Conservation (phyloP, 2,888 invertebrate genomes). For the Cybosia mesomella region DNA sequence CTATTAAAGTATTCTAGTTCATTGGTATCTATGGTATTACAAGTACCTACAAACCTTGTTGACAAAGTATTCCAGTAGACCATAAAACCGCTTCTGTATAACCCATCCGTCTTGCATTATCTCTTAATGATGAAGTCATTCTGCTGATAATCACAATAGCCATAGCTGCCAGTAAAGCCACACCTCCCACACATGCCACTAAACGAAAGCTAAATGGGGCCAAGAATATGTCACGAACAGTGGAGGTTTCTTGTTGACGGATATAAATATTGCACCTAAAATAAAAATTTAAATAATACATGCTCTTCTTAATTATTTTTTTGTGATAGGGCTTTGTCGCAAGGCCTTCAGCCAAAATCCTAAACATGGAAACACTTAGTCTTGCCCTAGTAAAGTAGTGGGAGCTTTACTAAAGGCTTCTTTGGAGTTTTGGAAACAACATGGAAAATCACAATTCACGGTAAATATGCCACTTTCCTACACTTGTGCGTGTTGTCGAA, state of each 20-base stretch:
- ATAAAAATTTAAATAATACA: neutral
- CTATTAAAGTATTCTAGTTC: neutral
- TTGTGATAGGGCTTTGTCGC: no score
- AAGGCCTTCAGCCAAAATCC: no score
- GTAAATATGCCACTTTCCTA: no score
- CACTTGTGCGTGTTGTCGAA: no score
- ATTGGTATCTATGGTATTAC: neutral
- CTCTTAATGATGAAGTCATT: conserved; percentile 74
- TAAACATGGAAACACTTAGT: no score
- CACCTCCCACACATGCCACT: conserved; percentile 83
- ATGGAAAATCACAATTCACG: no score
- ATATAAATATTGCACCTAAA: conserved; percentile 88
- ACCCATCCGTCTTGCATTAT: conserved; percentile 64
- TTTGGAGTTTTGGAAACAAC: no score
- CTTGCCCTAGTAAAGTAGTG: no score
- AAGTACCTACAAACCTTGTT: conserved; percentile 83
- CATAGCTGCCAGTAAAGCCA: conserved; percentile 81
- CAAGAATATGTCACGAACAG: conserved; percentile 88
- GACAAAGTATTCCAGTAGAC: conserved; percentile 88
- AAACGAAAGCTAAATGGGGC: conserved; percentile 87
- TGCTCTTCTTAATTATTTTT: no score
- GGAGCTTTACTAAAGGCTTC: no score
- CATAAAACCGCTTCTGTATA: conserved; percentile 87
- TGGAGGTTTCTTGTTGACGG: conserved; percentile 87
- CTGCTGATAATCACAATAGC: conserved; percentile 82